These are phyloP conservation scores for Agrotis exclamationis DNA, from an alignment of 2,888 invertebrate species.

Conservation along the genomic window DNA sequence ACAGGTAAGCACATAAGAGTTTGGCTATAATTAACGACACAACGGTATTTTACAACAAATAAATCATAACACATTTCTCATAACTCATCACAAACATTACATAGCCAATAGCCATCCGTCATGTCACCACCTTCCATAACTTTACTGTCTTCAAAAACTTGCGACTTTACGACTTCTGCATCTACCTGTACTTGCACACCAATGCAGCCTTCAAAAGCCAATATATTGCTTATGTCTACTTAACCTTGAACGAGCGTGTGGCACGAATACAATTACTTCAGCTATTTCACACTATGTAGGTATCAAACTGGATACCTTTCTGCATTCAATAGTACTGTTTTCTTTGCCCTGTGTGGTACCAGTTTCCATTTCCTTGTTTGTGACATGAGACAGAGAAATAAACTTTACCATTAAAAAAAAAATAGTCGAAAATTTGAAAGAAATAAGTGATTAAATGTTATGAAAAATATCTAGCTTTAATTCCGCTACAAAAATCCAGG, in stretches of 20 bases:
- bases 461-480: too few species aligned
- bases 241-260: conserved; percentile 67
- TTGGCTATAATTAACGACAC: not conserved
- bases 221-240: conserved; percentile 56
- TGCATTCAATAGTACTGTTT: conserved; percentile 52
- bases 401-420: too few species aligned
- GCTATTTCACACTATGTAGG: conserved; percentile 74
- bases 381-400: not conserved
- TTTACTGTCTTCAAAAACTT: conserved; percentile 14
- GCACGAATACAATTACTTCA: conserved; percentile 82
- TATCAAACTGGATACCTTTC: conserved; percentile 62
- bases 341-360: conserved; percentile 42
- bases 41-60: not conserved
- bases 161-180: conserved; percentile 34
- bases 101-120: conserved; percentile 2
- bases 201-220: conserved; percentile 59
- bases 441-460: not conserved
- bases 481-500: too few species aligned
- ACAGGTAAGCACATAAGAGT: not conserved
- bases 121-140: not conserved
- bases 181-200: conserved; percentile 41
- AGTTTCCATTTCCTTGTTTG: conserved; percentile 5
- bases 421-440: not conserved
- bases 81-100: conserved; percentile 7
- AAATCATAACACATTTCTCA: not conserved